phyloP scores from a whole-genome alignment of 2,888 invertebrate species.

The Gnatocerus cornutus region DNA sequence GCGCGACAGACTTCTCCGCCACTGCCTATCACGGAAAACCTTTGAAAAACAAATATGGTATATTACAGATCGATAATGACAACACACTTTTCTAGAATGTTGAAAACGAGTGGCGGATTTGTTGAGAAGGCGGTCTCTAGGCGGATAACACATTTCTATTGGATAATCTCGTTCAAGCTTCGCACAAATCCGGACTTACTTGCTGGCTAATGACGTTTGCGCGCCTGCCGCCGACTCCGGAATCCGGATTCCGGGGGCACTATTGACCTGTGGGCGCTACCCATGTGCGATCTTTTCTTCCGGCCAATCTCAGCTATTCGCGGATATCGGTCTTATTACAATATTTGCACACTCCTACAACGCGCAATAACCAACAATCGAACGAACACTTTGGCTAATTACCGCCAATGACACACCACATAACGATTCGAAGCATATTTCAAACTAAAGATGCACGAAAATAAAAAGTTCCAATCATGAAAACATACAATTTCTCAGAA shows the following conservation, averaged over 20 bases:
- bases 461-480: no score
- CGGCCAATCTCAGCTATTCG: slow-evolving; percentile 55
- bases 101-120: slow-evolving; percentile 51
- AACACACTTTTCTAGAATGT: slow-evolving; percentile 42
- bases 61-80: slow-evolving; percentile 41
- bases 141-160: slow-evolving; percentile 69
- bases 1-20: slow-evolving; percentile 26
- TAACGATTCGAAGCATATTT: no score
- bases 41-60: slow-evolving; percentile 20
- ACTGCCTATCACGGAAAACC: slow-evolving; percentile 18
- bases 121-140: slow-evolving; percentile 63
- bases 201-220: slow-evolving; percentile 68
- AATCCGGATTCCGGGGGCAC: slow-evolving; percentile 62
- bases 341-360: slow-evolving; percentile 43
- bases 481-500: no score
- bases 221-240: slow-evolving; percentile 64
- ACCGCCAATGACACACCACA: not conserved
- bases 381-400: slow-evolving; percentile 14
- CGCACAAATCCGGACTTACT: slow-evolving; percentile 71
- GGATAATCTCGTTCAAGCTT: slow-evolving; percentile 69
- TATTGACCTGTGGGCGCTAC: slow-evolving; percentile 65
- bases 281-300: slow-evolving; percentile 63
- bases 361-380: slow-evolving; percentile 25
- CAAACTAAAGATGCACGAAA: no score
- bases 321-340: slow-evolving; percentile 53